phyloP scores from a whole-genome alignment of 2,113 vertebrate genomes.

The Bos taurus region DNA sequence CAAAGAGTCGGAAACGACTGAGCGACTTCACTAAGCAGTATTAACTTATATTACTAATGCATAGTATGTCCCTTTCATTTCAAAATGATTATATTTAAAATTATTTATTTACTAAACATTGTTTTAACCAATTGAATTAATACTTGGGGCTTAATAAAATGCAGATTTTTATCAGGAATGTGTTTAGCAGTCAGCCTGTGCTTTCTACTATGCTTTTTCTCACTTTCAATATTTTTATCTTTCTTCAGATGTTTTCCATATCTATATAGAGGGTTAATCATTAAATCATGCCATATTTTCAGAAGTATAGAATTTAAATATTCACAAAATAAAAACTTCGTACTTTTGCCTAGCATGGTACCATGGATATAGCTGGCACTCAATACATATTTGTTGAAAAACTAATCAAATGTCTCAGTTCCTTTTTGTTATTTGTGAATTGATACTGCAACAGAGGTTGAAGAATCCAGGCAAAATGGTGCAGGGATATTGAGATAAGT shows the following conservation, averaged over 20 bases:
- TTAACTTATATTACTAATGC: neutral
- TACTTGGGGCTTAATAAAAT: neutral
- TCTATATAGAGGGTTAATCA: neutral
- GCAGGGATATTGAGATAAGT: neutral
- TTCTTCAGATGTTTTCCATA: neutral
- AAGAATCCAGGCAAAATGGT: neutral
- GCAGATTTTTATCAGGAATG: neutral
- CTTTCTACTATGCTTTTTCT: neutral
- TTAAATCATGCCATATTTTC: neutral
- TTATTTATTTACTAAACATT: neutral
- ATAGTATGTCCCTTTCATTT: neutral
- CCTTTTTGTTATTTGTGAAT: neutral
- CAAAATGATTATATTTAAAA: neutral
- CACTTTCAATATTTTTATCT: neutral
- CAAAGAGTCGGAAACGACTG: too few relatives aligned
- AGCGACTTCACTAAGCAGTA: neutral
- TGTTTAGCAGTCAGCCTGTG: neutral
- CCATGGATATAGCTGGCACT: neutral
- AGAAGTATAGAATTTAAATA: neutral
- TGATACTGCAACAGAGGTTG: neutral
- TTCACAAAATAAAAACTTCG: neutral
- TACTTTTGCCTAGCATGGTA: neutral
- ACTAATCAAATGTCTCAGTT: neutral
- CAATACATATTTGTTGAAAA: neutral
- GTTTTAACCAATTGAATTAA: neutral